phyloP scores from a whole-genome alignment of 2,888 invertebrate genomes.

The Hedychridium roseum region DNA sequence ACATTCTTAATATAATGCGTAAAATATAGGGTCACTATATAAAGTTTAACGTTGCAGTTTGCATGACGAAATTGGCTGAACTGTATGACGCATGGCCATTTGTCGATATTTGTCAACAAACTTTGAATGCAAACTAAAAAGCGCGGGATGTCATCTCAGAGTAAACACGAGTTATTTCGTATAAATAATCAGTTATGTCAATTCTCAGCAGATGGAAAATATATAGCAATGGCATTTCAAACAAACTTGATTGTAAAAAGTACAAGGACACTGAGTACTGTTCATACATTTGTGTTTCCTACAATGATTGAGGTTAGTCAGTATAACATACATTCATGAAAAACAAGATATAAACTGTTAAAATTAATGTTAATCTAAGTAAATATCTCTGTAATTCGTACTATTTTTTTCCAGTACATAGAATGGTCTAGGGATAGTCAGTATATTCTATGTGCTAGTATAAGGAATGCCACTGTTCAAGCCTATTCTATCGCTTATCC shows the following conservation, averaged over 20 bases:
- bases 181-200: conserved; percentile 40
- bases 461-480: conserved; percentile 55
- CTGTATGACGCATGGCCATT: too few species aligned
- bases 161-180: conserved; percentile 17
- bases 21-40: too few species aligned
- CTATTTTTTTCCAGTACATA: conserved; percentile 44
- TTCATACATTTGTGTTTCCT: conserved; percentile 42
- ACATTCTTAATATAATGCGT: too few species aligned
- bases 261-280: conserved; percentile 35
- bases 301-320: conserved; percentile 58
- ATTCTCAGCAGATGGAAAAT: conserved; percentile 49
- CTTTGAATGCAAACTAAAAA: neutral
- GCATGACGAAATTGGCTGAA: too few species aligned
- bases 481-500: conserved; percentile 65
- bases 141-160: conserved; percentile 17
- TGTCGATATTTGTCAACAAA: too few species aligned
- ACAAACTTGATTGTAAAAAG: conserved; percentile 47
- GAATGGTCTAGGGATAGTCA: conserved; percentile 60
- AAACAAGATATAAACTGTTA: neutral
- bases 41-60: too few species aligned
- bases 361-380: neutral
- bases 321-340: neutral
- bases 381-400: conserved; percentile 4
- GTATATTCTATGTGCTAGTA: conserved; percentile 55
- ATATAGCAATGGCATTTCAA: conserved; percentile 49